Base-by-base conservation (phyloP, 2,888 invertebrate species). In the Idaea dimidiata region DNA sequence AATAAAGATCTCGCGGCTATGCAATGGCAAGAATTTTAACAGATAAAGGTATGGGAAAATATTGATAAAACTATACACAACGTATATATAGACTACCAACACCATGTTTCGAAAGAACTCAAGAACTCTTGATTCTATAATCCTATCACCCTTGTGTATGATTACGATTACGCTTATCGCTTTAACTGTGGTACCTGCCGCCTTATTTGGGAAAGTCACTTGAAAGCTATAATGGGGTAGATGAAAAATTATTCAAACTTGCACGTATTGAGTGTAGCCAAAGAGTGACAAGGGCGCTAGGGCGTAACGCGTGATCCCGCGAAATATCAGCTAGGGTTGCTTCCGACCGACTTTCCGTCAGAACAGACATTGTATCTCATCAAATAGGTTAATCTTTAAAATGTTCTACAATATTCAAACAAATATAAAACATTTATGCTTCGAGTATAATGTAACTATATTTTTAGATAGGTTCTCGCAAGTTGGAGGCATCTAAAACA, bases 201-300 rank as follows among this genome's bases (percentile, higher is more conserved):
- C 43, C 10, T 53, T 53, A 53, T 16, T 55, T 55, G 54, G 54
- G 16, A 62, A 59, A 59, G 65, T 33, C 60, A 67, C 67, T 70
- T 67, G 68, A 69, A 74, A 75, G 73, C 76, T 74, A 80, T 84
- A 88, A 88, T 87, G 83, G 82, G 78, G 82, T 82, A 82, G 82
- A 87, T 89, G 89, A 90, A 90, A 91, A 89, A 90, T 89, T 88
- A 89, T 89, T 87, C 85, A 78, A 82, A 85, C 82, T 81, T 81
- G 74, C 82, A 80, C 83, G 81, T 89, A 88, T 89, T 89, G 89
- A 87, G 85, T 85, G 81, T 82, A 78, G 77, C 81, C 70, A 66
- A 83, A 79, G 78, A 80, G 83, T 82, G 86, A 85, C 83, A 77
- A 80, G 86, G 86, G 84, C 70, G 80, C 43, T 43, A 70, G 79